These are phyloP conservation scores for Mionectes macconnelli DNA, from an alignment of 2,113 vertebrate species.

Conservation along the genomic window DNA sequence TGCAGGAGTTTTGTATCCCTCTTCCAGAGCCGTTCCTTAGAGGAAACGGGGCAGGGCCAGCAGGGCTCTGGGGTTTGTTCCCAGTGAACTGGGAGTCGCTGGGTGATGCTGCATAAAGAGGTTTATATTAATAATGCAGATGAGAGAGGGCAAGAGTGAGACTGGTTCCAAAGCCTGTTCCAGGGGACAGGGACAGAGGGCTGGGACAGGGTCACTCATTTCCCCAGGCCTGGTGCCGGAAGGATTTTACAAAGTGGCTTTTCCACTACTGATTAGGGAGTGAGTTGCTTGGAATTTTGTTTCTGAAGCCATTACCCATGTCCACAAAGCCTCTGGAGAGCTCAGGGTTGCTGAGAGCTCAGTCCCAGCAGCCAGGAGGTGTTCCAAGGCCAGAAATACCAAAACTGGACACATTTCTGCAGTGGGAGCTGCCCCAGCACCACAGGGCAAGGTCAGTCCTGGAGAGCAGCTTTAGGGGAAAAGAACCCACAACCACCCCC, in stretches of 20 bases:
- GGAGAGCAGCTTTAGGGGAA: background rate
- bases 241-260: background rate
- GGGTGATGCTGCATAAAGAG: background rate
- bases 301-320: background rate
- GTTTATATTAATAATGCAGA: background rate
- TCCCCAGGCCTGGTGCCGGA: background rate
- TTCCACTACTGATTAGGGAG: background rate
- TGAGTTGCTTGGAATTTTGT: background rate
- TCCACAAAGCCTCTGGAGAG: background rate
- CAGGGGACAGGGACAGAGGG: background rate
- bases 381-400: background rate
- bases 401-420: fast-evolving
- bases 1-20: background rate
- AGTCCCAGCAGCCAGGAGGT: background rate
- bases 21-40: background rate
- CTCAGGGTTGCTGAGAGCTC: background rate
- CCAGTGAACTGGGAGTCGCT: background rate
- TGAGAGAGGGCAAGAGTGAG: background rate
- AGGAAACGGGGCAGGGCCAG: background rate
- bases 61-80: background rate
- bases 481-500: background rate
- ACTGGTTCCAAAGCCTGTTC: background rate
- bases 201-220: background rate
- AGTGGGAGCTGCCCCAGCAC: background rate
- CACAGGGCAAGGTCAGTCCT: background rate